Evolutionary conservation across 2,113 vertebrate genomes (phyloP).

Genomic region (Eublepharis macularius): DNA sequence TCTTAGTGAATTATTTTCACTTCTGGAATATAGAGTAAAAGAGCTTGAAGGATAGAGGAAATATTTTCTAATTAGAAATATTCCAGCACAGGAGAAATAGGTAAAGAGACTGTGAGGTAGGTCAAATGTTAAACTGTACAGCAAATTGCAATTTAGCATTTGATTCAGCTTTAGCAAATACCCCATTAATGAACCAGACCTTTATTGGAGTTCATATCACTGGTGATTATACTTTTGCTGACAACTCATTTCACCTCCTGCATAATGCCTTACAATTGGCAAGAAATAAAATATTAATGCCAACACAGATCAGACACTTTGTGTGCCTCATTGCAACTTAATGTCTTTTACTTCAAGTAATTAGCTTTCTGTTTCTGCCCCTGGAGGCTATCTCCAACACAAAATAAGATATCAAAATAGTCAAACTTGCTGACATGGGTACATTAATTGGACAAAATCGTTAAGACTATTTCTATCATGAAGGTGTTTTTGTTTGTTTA

Average conservation of each 20-base stretch:
- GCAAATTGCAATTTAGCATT: conserved; percentile 54
- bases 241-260: conserved; percentile 66
- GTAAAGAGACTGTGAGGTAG: conserved; percentile 38
- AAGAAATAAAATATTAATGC: conserved; percentile 68
- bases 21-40: not conserved
- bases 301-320: conserved; percentile 59
- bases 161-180: conserved; percentile 53
- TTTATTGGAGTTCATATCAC: conserved; percentile 61
- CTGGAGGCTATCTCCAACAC: conserved; percentile 14
- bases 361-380: conserved; percentile 35
- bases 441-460: conserved; percentile 11
- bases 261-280: conserved; percentile 51
- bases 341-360: conserved; percentile 64
- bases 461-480: conserved; percentile 1
- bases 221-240: conserved; percentile 65
- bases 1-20: not conserved
- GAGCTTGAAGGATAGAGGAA: not conserved
- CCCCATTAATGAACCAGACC: conserved; percentile 54
- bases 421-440: conserved; percentile 20
- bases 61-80: conserved; percentile 30
- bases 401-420: conserved; percentile 28
- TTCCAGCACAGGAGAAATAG: conserved; percentile 24
- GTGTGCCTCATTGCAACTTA: conserved; percentile 50
- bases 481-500: conserved; percentile 6
- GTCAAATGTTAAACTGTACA: conserved; percentile 60